These are phyloP conservation scores for Emys orbicularis DNA, from an alignment of 2,797 vertebrate genomes.

Conservation along the genomic window DNA sequence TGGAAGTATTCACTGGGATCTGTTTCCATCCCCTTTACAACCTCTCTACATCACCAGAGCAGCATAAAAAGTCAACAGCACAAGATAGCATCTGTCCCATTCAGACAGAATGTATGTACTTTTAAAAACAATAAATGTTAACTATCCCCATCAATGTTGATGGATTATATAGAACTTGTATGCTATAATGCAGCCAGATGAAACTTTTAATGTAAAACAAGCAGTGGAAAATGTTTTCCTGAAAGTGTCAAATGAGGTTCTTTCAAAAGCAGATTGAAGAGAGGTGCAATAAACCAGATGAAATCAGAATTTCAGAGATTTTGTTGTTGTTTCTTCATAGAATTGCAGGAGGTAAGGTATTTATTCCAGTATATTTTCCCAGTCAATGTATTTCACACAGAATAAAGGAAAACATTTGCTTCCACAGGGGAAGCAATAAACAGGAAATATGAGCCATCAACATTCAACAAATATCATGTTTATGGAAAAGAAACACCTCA, in stretches of 20 bases:
- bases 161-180: not conserved
- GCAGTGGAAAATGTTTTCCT: not conserved
- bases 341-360: not conserved
- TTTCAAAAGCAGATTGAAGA: conserved; percentile 14
- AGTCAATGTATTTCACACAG: not conserved
- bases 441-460: conserved; percentile 85
- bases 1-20: not conserved
- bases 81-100: not conserved
- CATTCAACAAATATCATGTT: conserved; percentile 75
- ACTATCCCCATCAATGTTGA: not conserved
- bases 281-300: not conserved
- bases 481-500: conserved; percentile 89
- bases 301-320: not conserved
- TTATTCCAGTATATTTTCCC: not conserved
- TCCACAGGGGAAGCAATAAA: conserved; percentile 79
- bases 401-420: conserved; percentile 27
- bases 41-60: not conserved
- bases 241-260: not conserved
- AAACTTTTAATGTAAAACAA: not conserved
- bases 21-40: not conserved
- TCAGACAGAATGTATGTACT: not conserved
- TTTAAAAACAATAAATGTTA: not conserved
- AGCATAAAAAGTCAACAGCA: not conserved
- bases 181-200: not conserved
- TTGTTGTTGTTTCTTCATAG: conserved; percentile 8